A percentile compares a stretch with the other conserved stretches of the same genome.
phyloP scores from a whole-genome alignment of 2,888 invertebrate genomes.

The Acronicta alni region DNA sequence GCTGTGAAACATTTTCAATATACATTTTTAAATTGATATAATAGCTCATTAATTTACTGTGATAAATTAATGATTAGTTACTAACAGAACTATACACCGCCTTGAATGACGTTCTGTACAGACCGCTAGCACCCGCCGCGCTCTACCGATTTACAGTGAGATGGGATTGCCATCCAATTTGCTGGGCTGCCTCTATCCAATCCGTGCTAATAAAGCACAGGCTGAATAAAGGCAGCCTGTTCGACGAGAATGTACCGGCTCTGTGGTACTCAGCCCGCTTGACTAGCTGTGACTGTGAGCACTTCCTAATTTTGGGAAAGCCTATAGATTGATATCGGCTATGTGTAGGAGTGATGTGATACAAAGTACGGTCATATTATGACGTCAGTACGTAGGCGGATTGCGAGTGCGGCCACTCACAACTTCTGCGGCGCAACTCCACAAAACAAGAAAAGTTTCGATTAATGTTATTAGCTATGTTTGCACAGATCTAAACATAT shows the following conservation, averaged over 20 bases:
- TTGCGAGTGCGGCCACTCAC: slow-evolving; percentile 1
- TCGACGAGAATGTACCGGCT: not conserved
- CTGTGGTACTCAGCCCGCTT: not conserved
- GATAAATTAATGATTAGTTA: no score
- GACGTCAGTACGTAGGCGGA: not conserved
- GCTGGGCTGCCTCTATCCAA: not conserved
- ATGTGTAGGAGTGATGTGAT: no score
- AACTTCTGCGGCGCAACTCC: slow-evolving; percentile 15
- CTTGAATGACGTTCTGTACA: no score
- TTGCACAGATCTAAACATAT: no score
- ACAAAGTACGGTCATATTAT: not conserved
- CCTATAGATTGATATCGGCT: no score
- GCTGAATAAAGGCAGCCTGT: not conserved
- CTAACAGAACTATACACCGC: no score
- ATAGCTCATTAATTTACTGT: no score
- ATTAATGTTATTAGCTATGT: slow-evolving; percentile 6
- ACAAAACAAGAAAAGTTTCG: slow-evolving; percentile 31
- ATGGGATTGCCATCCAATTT: slow-evolving; percentile 13
- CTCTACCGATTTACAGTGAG: not conserved
- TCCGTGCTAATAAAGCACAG: not conserved
- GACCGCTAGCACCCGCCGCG: not conserved
- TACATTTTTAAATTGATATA: no score
- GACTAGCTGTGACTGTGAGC: not conserved
- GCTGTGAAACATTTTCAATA: no score
- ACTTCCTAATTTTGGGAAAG: no score